Base-by-base conservation (phyloP, 1,140 invertebrate species). In the Dolichoris vasculosae region DNA sequence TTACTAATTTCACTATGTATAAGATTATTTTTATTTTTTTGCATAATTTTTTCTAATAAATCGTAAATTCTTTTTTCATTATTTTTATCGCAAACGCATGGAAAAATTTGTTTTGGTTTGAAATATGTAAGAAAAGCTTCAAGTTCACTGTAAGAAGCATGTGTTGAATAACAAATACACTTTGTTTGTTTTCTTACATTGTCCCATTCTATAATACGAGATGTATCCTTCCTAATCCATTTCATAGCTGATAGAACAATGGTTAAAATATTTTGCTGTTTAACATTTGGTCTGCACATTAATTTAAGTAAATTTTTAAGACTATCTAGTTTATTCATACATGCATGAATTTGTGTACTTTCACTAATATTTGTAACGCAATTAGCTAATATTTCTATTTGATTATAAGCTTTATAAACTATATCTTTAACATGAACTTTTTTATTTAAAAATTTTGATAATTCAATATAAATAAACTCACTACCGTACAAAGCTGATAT, bases 121-220 rank as follows among this genome's bases (percentile, higher is more conserved):
- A 95, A 92, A 90, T 95, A 94, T 73, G 92, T 83, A 43, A 95
- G 87, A 87, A 95, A 94, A 55, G 91, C 91, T 63, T 90, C 89
- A 2, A 95, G 88, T 91, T 96, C 95, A 40, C 92, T 87, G 73
- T 94, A 93, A 63, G 95, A 96, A 38, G 94, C 94, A 89, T 96
- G 96, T 23, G 93, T 95, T 2, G 95, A 94, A 87, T 95, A 96
- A 88, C 95, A 96, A 9, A 95, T 93, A 85, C 94, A 93, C 55
- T 92, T 89, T 8, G 86, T 89, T 51, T 89, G 91, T 30, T 90
- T 71, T 69, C n/a, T 87, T n/a, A 2, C 20, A 0, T 81, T 35
- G 80, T 92, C 89, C 82, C 87, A 89, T 48, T 88, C 83, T n/a
- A 90, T 90, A 86, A 94, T 89, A 59, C 80, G 90, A 51, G 73